phyloP scores from a whole-genome alignment of 2,113 vertebrate species.

The human region DNA sequence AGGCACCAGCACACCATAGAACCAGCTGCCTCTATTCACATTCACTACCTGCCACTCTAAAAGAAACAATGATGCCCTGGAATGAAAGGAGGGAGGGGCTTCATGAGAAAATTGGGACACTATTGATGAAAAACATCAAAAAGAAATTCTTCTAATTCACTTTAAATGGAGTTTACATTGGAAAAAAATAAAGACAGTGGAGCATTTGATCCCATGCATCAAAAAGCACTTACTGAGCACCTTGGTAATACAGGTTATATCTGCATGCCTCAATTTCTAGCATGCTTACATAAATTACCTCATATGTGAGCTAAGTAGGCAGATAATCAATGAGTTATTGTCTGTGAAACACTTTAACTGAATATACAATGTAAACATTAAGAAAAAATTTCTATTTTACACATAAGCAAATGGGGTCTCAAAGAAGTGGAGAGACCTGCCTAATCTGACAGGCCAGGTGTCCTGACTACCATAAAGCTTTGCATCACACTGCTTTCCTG shows the following conservation, averaged over 20 bases:
- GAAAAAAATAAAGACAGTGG: background rate
- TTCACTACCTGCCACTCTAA: background rate
- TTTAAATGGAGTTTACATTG: background rate
- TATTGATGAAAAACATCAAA: background rate
- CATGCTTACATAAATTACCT: background rate
- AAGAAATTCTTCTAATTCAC: conserved; percentile 32
- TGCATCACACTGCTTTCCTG: background rate
- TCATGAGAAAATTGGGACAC: background rate
- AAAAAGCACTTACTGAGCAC: background rate
- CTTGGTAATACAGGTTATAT: background rate
- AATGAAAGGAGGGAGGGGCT: background rate
- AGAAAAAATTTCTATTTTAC: background rate
- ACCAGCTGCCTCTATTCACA: background rate
- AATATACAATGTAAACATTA: background rate
- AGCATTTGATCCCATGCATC: background rate
- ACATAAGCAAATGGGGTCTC: background rate
- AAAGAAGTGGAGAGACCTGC: background rate
- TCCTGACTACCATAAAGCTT: background rate
- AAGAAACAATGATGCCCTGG: background rate
- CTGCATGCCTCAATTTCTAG: background rate
- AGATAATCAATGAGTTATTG: background rate
- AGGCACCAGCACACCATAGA: background rate
- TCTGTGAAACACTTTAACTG: background rate
- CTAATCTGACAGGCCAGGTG: background rate
- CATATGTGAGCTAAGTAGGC: background rate